Conservation (phyloP, 2,888 invertebrate genomes). For the Cosmia trapezina region DNA sequence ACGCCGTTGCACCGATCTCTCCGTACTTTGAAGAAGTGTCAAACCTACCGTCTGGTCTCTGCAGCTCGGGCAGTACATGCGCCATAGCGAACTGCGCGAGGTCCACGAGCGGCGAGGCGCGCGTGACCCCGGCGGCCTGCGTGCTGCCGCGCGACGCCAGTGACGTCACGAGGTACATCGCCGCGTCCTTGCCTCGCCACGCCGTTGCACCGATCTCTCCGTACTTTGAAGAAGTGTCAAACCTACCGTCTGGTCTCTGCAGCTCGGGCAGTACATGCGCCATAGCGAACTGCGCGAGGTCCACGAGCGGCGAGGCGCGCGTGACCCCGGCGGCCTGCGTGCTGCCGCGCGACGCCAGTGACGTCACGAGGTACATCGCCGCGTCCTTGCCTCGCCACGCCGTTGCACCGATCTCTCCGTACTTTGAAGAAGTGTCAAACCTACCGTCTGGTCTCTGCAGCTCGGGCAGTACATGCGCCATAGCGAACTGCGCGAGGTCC, state of each 20-base stretch:
- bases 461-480: conserved; percentile 96
- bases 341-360: conserved; percentile 96
- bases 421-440: background rate
- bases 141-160: conserved; percentile 97
- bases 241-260: conserved; percentile 92
- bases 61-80: conserved; percentile 96
- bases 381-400: conserved; percentile 99
- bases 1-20: conserved; percentile 94
- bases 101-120: conserved; percentile 97
- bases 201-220: conserved; percentile 93
- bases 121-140: conserved; percentile 97
- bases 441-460: too few relatives aligned
- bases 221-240: background rate
- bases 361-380: conserved; percentile 98
- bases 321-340: conserved; percentile 98
- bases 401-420: conserved; percentile 92
- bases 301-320: conserved; percentile 96
- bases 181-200: conserved; percentile 99
- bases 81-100: conserved; percentile 96
- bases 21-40: background rate
- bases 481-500: conserved; percentile 96
- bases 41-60: conserved; percentile 91
- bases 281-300: conserved; percentile 96
- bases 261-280: conserved; percentile 97
- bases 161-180: conserved; percentile 98